A percentile compares a stretch with the other conserved stretches of the same genome.
Conservation (phyloP, 2,113 vertebrate species). For the Melanerpes formicivorus region DNA sequence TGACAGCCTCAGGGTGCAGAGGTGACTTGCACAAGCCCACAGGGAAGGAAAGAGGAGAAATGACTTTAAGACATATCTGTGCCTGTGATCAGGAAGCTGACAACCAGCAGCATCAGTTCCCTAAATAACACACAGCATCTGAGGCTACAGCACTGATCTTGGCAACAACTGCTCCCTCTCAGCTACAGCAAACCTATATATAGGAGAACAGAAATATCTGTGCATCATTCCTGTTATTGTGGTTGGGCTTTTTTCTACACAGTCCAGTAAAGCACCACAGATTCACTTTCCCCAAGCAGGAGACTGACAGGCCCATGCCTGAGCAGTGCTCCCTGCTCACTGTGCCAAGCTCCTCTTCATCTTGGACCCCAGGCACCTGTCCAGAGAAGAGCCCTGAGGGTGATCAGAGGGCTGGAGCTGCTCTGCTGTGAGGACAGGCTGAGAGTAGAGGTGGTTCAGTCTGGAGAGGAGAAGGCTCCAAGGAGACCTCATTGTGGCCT, state of each 20-base stretch:
- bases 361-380: not conserved
- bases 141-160: not conserved
- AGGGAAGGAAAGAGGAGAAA: not conserved
- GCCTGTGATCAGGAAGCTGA: not conserved
- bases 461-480: no score
- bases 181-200: not conserved
- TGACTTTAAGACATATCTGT: not conserved
- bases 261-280: not conserved
- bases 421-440: no score
- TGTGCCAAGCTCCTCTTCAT: not conserved
- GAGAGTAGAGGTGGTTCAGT: no score
- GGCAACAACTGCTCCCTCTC: not conserved
- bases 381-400: no score
- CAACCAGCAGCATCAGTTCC: not conserved
- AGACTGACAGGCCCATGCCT: not conserved
- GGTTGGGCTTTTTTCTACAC: not conserved
- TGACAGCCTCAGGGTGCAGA: not conserved
- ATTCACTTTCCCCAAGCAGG: not conserved
- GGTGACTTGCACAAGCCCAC: not conserved
- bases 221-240: not conserved
- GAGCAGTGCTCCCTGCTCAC: not conserved
- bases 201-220: not conserved
- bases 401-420: no score
- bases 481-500: no score
- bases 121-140: not conserved